Percentiles rank a stretch among this genome's conserved stretches.
phyloP scores from a whole-genome alignment of 2,888 invertebrate genomes.

The Antheraea yamamai region DNA sequence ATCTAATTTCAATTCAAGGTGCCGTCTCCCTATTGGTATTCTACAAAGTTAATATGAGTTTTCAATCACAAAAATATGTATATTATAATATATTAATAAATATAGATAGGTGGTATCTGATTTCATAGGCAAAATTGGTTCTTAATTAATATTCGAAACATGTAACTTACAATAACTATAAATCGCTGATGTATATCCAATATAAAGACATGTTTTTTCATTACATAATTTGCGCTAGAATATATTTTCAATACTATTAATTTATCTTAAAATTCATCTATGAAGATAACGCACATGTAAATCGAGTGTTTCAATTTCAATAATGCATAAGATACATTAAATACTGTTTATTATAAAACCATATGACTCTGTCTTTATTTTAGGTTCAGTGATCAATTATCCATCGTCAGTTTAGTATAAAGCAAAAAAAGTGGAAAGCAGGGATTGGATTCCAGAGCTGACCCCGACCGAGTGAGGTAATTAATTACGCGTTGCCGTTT shows the following conservation, averaged over 20 bases:
- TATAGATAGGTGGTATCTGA: not conserved
- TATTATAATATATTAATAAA: too few relatives aligned
- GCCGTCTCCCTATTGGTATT: too few relatives aligned
- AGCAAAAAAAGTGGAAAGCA: constrained; percentile 70
- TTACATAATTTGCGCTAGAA: not conserved
- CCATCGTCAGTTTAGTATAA: constrained; percentile 55
- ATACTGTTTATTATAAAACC: constrained; percentile 2
- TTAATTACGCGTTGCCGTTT: constrained; percentile 75
- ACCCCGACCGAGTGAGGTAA: constrained; percentile 64
- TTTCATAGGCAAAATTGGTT: not conserved
- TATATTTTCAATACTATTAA: too few relatives aligned
- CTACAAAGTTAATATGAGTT: too few relatives aligned
- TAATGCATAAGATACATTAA: not conserved
- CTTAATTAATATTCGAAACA: not conserved
- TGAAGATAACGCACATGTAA: not conserved
- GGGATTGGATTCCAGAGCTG: constrained; percentile 71
- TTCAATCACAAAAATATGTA: too few relatives aligned
- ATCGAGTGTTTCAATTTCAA: not conserved
- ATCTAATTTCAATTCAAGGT: too few relatives aligned
- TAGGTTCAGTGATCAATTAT: constrained; percentile 53
- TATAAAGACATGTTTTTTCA: not conserved
- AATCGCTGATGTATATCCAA: too few relatives aligned
- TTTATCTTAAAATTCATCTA: too few relatives aligned
- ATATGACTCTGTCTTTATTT: constrained; percentile 6
- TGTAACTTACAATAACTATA: too few relatives aligned